phyloP scores from a whole-genome alignment of 2,113 vertebrate species.

The Parotia lawesii region DNA sequence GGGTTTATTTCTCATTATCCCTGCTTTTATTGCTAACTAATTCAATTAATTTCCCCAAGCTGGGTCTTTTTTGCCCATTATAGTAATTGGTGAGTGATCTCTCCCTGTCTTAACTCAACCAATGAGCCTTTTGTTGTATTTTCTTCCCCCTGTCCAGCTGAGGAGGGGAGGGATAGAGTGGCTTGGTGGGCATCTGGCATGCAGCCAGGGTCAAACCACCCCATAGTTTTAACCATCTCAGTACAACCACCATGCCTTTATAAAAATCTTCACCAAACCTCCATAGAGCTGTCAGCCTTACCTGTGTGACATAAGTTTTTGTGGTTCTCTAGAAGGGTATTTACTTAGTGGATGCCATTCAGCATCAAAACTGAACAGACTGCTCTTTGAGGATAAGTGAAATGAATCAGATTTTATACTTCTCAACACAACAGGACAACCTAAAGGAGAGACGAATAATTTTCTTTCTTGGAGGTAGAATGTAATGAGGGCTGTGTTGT shows the following conservation, averaged over 20 bases:
- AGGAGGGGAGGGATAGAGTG: neutral
- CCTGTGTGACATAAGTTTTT: neutral
- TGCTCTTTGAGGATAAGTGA: neutral
- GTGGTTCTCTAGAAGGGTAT: neutral
- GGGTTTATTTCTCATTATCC: neutral
- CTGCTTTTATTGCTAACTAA: neutral
- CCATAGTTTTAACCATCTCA: neutral
- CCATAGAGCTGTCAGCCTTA: neutral
- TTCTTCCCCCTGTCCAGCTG: neutral
- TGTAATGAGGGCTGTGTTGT: neutral
- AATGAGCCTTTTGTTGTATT: neutral
- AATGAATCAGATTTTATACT: neutral
- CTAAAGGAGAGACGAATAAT: neutral
- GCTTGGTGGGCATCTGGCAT: neutral
- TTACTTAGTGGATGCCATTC: neutral
- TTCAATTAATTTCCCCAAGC: neutral
- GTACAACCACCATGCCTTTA: neutral
- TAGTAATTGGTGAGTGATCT: too few species aligned
- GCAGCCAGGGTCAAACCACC: neutral
- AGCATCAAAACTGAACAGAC: neutral
- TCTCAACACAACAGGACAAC: neutral
- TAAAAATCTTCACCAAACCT: neutral
- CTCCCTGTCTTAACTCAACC: neutral
- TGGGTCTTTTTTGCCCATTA: neutral
- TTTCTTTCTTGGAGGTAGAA: neutral